Conservation (phyloP, 2,113 vertebrate species). For the Trichomycterus rosablanca region DNA sequence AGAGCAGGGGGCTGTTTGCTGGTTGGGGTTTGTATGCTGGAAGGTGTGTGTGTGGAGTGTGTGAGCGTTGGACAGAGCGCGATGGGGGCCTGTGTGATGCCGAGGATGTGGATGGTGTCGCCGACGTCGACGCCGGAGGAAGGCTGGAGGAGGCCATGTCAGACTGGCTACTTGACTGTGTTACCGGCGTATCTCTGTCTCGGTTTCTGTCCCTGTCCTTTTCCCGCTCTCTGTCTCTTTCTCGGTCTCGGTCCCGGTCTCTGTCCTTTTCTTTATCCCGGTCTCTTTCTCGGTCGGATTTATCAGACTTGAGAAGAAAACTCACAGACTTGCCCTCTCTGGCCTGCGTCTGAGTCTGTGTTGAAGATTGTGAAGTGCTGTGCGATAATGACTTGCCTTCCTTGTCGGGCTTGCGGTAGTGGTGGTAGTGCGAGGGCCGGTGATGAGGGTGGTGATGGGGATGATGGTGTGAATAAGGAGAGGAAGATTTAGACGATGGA, state of each 20-base stretch:
- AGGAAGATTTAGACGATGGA: conserved; percentile 81
- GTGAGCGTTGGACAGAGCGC: conserved; percentile 66
- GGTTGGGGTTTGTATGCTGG: conserved; percentile 69
- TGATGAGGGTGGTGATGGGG: conserved; percentile 76
- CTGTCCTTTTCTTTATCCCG: conserved; percentile 55
- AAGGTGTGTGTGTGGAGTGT: conserved; percentile 58
- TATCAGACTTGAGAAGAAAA: conserved; percentile 69
- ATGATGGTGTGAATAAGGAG: conserved; percentile 76
- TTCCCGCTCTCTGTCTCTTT: conserved; percentile 27
- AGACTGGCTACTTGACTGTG: conserved; percentile 49
- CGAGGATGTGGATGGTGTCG: conserved; percentile 45
- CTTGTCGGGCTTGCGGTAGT: conserved; percentile 76
- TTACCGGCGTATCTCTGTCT: conserved; percentile 37
- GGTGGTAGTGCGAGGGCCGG: conserved; percentile 73
- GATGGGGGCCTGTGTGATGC: conserved; percentile 66
- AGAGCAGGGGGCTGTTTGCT: conserved; percentile 72
- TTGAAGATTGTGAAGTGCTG: conserved; percentile 61
- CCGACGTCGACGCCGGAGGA: conserved; percentile 40
- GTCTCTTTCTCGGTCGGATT: conserved; percentile 64
- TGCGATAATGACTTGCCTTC: conserved; percentile 69
- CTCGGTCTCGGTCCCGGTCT: conserved; percentile 34
- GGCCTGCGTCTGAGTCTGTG: conserved; percentile 64
- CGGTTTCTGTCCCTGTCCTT: conserved; percentile 9
- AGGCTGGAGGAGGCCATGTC: conserved; percentile 39
- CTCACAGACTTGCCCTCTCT: conserved; percentile 69